Conservation (phyloP, 2,113 vertebrate genomes). For the Boulengeromyrus knoepffleri region DNA sequence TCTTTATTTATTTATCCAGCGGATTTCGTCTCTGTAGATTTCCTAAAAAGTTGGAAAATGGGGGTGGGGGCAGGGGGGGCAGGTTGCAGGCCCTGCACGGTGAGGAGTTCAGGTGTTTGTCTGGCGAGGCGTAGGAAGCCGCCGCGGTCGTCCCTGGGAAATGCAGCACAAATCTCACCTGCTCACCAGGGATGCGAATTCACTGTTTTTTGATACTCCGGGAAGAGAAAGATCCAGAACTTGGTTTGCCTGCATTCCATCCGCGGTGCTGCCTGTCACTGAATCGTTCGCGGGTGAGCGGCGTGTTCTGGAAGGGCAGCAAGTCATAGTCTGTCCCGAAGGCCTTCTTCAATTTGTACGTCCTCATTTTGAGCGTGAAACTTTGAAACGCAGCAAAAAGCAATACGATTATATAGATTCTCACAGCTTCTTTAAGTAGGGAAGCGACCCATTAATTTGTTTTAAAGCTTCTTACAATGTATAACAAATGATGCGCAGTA, state of each 20-base stretch:
- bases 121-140: not conserved
- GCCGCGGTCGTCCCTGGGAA: not conserved
- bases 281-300: not conserved
- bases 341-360: not conserved
- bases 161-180: not conserved
- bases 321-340: not conserved
- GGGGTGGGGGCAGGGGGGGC: not conserved
- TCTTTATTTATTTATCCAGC: slow-evolving; percentile 42
- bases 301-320: not conserved
- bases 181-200: not conserved
- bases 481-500: not conserved
- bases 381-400: not conserved
- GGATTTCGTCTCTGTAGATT: slow-evolving; percentile 38
- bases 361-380: not conserved
- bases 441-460: not conserved
- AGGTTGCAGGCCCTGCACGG: not conserved
- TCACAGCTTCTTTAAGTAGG: not conserved
- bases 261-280: not conserved
- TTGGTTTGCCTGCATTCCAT: not conserved
- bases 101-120: not conserved
- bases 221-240: not conserved
- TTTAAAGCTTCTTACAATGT: not conserved
- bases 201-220: not conserved
- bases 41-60: not conserved
- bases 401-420: not conserved